These are phyloP conservation scores for Teleopsis dalmanni DNA, from an alignment of 1,140 invertebrate genomes.

Conservation along the genomic window DNA sequence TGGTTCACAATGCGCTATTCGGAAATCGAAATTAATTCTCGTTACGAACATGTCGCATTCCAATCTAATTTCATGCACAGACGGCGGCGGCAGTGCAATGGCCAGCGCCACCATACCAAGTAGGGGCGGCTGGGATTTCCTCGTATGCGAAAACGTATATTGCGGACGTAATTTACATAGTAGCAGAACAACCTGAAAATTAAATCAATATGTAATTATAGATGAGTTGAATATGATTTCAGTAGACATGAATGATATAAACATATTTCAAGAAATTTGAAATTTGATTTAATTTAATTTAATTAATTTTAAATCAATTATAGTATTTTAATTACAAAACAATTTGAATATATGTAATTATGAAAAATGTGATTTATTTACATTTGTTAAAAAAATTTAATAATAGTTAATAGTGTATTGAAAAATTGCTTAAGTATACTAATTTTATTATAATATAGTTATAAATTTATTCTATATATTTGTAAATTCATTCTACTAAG, in stretches of 20 bases:
- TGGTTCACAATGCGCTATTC: conserved; percentile 93
- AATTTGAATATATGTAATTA: background rate
- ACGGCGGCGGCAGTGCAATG: conserved; percentile 90
- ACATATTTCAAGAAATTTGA: too few relatives aligned
- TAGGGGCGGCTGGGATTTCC: conserved; percentile 74
- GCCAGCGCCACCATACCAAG: conserved; percentile 91
- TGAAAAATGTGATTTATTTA: background rate
- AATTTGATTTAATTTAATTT: too few relatives aligned
- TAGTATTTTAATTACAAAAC: too few relatives aligned
- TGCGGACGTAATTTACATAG: conserved; percentile 83
- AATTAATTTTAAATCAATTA: too few relatives aligned
- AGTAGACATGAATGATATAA: too few relatives aligned
- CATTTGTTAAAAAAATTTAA: background rate
- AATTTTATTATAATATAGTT: too few relatives aligned
- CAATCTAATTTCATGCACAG: conserved; percentile 91
- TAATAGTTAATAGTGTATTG: too few relatives aligned
- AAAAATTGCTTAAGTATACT: too few relatives aligned
- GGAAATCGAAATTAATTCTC: conserved; percentile 89
- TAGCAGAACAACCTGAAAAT: conserved; percentile 88
- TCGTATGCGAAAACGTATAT: conserved; percentile 80
- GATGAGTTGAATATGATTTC: background rate
- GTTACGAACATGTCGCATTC: conserved; percentile 97
- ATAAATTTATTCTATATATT: too few relatives aligned
- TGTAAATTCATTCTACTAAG: too few relatives aligned
- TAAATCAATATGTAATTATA: too few relatives aligned